Evolutionary conservation across 1,140 invertebrate genomes (phyloP).

Genomic region (Eriosoma lanigerum): DNA sequence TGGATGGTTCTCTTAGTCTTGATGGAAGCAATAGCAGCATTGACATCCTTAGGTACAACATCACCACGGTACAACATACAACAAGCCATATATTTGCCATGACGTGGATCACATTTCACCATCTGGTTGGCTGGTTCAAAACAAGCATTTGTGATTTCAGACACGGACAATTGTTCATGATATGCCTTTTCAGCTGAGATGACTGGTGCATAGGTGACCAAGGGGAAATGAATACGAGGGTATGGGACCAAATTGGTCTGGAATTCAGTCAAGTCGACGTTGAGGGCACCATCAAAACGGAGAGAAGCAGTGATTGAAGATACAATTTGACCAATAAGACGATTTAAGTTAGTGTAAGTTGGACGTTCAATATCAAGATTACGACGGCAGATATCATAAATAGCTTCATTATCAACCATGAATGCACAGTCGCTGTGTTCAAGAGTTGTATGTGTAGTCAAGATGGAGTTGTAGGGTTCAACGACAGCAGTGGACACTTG

Average conservation of each 20-base stretch:
- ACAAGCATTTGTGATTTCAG: conserved; percentile 70
- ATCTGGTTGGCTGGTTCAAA: conserved; percentile 76
- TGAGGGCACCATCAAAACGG: conserved; percentile 85
- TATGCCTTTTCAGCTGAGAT: conserved; percentile 68
- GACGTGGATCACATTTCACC: conserved; percentile 81
- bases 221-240: conserved; percentile 77
- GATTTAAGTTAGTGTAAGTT: conserved; percentile 79
- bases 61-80: conserved; percentile 79
- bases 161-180: conserved; percentile 65
- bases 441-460: conserved; percentile 66
- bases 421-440: conserved; percentile 72
- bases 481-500: conserved; percentile 70
- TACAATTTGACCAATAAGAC: conserved; percentile 79
- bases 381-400: conserved; percentile 87
- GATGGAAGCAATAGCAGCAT: conserved; percentile 73
- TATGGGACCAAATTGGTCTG: conserved; percentile 86
- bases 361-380: conserved; percentile 86
- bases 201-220: conserved; percentile 68
- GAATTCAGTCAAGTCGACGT: conserved; percentile 88
- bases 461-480: conserved; percentile 70
- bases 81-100: conserved; percentile 84
- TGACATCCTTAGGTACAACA: conserved; percentile 70
- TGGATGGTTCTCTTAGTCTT: conserved; percentile 69
- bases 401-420: conserved; percentile 85
- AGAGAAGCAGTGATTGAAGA: conserved; percentile 85